Evolutionary conservation across 2,888 invertebrate species (phyloP), one percentile per base, ranked within the genome.

Genomic region (Drosophila ustulata): DNA sequence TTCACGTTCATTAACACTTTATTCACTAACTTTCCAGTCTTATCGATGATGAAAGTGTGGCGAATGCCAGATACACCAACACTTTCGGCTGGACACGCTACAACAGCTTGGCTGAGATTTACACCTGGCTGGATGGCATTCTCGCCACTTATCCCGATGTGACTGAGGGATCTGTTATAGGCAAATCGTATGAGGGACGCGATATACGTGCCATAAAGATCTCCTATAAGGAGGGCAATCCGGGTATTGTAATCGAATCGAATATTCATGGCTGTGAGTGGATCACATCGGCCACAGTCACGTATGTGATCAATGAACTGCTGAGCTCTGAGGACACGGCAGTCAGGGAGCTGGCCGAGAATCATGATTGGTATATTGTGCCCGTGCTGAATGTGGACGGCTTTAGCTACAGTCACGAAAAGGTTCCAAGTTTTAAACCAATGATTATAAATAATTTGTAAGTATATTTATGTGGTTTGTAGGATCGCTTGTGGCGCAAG

Each of bases 361-460:
- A 93, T 49, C 94, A 95, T 75, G 95, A 96, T 75, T 96, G 96
- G 95, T 95, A 96, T 82, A 93, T 96, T 67, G 93, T 96, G 63
- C 96, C 96, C 0, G 94, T 95, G 1, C 90, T 94, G 0, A 96
- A 96, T 89, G 95, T 96, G 28, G 96, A 96, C 92, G 96, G 96
- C n/a, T 96, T 95, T 84, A 93, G 88, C 1, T 95, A 94, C 78
- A 94, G 94, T 0, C 95, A 95, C 78, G 93, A 93, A 6, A 91
- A 90, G 63, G 95, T 96, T 92, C 93, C 93, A 0, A 32, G 2
- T 3, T 9, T 3, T 9, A n/a, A 93, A 94, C 5, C 18, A 1
- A 18, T 2, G 18, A 18, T 18, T 18, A 0, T 1, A 18, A 18
- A 18, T 18, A 18, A 18, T 18, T 2, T 18, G 1, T 1, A 18